phyloP scores from a whole-genome alignment of 1,140 invertebrate genomes.

The Brachionus angularis region DNA sequence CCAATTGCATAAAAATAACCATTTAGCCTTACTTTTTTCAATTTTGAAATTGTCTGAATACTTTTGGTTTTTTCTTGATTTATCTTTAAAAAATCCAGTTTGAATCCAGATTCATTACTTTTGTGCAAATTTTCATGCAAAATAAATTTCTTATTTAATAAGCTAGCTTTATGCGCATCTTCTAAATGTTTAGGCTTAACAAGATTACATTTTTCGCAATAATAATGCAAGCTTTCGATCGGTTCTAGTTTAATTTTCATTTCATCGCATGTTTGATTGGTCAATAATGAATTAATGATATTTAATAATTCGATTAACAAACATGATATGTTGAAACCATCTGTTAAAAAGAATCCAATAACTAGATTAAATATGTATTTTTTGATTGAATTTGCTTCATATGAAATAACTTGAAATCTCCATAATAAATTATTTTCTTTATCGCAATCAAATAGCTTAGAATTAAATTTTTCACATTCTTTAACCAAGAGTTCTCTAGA shows the following conservation, averaged over 20 bases:
- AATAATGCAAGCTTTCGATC: background rate
- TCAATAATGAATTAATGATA: slow-evolving; percentile 11
- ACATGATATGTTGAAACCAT: slow-evolving; percentile 26
- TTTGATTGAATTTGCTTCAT: background rate
- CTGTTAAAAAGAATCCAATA: slow-evolving; percentile 10
- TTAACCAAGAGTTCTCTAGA: background rate
- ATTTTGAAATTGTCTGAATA: background rate
- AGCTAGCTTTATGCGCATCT: background rate
- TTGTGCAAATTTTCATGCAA: background rate
- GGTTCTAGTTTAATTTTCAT: background rate
- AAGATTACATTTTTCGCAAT: slow-evolving; percentile 12
- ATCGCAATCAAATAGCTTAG: background rate
- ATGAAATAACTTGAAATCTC: slow-evolving; percentile 4
- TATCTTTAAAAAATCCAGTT: slow-evolving; percentile 4
- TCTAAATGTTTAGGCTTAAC: slow-evolving; percentile 10
- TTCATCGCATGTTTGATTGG: slow-evolving; percentile 9
- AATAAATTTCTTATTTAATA: slow-evolving; percentile 3
- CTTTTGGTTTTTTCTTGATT: background rate
- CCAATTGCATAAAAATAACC: slow-evolving; percentile 27
- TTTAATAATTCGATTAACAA: slow-evolving; percentile 4
- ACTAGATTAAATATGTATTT: slow-evolving; percentile 23
- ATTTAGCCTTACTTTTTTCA: slow-evolving; percentile 7
- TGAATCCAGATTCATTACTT: slow-evolving; percentile 9
- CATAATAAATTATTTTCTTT: background rate
- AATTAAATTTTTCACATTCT: slow-evolving; percentile 18